phyloP scores from a whole-genome alignment of 2,797 vertebrate species.

The Xerus rutilus region DNA sequence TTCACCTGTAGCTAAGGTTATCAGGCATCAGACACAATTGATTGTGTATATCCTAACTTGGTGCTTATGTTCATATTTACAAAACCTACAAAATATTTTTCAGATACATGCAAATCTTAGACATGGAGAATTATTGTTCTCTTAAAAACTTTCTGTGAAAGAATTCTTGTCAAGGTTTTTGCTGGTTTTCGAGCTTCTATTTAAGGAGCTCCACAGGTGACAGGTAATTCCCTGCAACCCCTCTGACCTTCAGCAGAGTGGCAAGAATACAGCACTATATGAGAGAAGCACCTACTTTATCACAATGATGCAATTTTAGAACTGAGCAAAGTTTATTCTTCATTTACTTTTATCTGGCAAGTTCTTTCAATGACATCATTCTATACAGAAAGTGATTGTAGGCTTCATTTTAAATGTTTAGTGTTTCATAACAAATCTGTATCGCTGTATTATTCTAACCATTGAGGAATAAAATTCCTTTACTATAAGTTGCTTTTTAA shows the following conservation, averaged over 20 bases:
- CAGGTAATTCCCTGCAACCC: background rate
- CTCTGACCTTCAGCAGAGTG: slow-evolving; percentile 39
- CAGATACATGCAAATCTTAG: background rate
- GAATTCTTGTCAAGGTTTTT: background rate
- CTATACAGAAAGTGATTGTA: background rate
- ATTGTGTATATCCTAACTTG: background rate
- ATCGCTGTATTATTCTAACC: slow-evolving; percentile 23
- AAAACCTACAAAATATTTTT: background rate
- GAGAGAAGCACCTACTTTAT: slow-evolving; percentile 38
- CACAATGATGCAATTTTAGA: background rate
- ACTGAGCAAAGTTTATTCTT: slow-evolving; percentile 50
- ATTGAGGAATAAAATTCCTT: slow-evolving; percentile 53
- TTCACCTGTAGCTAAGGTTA: background rate
- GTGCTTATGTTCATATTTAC: background rate
- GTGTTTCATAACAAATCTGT: slow-evolving; percentile 57
- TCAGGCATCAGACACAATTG: background rate
- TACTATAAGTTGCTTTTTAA: background rate
- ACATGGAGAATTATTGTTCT: background rate
- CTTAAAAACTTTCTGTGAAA: background rate
- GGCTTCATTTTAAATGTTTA: slow-evolving; percentile 55
- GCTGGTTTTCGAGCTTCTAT: background rate
- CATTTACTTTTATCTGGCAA: slow-evolving; percentile 16
- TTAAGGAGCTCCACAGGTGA: background rate
- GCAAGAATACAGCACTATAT: background rate
- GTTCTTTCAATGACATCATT: slow-evolving; percentile 39